phyloP scores from a whole-genome alignment of 2,797 vertebrate genomes.

The Benthosema pterotum region DNA sequence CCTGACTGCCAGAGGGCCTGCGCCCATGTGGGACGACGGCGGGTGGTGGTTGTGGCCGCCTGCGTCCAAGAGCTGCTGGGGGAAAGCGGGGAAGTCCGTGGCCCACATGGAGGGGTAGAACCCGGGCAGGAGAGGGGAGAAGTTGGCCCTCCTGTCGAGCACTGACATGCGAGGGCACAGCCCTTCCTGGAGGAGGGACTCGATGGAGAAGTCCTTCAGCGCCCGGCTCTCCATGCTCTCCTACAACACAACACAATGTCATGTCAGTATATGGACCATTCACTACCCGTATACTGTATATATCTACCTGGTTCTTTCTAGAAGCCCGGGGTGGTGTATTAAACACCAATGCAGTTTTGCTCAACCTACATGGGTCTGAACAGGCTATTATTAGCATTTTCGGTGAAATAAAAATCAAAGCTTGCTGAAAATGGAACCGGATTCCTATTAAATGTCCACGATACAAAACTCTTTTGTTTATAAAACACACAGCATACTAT shows the following conservation, averaged over 20 bases:
- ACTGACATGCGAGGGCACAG: constrained; percentile 89
- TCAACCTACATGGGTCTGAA: too few relatives aligned
- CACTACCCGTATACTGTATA: too few relatives aligned
- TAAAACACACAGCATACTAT: too few relatives aligned
- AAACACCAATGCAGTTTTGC: too few relatives aligned
- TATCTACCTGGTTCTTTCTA: too few relatives aligned
- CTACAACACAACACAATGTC: constrained; percentile 40
- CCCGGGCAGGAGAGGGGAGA: constrained; percentile 88
- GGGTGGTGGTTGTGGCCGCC: constrained; percentile 50
- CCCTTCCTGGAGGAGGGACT: constrained; percentile 94
- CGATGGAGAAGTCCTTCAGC: constrained; percentile 95
- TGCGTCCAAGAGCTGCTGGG: constrained; percentile 86
- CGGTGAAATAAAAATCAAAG: too few relatives aligned
- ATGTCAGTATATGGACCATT: constrained; percentile 2
- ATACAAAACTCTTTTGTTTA: too few relatives aligned
- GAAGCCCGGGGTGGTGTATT: too few relatives aligned
- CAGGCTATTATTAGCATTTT: too few relatives aligned
- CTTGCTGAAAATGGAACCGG: too few relatives aligned
- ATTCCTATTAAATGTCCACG: too few relatives aligned
- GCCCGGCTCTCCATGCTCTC: constrained; percentile 82
- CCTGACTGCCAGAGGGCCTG: constrained; percentile 47
- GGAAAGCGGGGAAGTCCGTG: constrained; percentile 85
- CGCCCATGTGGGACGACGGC: constrained; percentile 54
- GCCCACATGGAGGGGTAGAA: constrained; percentile 96
- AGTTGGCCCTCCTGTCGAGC: constrained; percentile 84